phyloP scores from a whole-genome alignment of 2,888 invertebrate genomes.

The Copidosoma aretas region DNA sequence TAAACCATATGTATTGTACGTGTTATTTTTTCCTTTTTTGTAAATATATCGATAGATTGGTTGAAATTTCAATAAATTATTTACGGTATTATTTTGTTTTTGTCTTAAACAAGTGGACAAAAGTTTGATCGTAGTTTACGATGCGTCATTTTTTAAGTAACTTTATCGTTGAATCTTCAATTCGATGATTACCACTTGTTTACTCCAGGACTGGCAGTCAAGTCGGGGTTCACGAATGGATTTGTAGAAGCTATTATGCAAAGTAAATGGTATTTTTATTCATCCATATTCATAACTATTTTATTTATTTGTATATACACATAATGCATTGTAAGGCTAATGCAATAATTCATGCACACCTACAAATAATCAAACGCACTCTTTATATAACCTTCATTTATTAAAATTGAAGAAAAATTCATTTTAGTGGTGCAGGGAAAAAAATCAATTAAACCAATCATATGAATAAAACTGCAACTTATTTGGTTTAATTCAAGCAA shows the following conservation, averaged over 20 bases:
- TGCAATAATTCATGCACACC: not conserved
- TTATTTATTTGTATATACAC: not conserved
- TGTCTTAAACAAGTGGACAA: slow-evolving; percentile 32
- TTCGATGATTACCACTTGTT: slow-evolving; percentile 57
- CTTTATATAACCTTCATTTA: not conserved
- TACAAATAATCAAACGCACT: not conserved
- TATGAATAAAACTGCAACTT: too few relatives aligned
- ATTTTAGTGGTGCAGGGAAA: too few relatives aligned
- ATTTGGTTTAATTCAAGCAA: too few relatives aligned
- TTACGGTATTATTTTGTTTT: slow-evolving; percentile 1
- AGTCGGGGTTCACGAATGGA: slow-evolving; percentile 57
- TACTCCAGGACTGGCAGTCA: slow-evolving; percentile 46
- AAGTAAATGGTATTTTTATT: slow-evolving; percentile 16
- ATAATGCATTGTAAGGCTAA: not conserved
- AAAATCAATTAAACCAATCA: too few relatives aligned
- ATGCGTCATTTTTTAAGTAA: slow-evolving; percentile 15
- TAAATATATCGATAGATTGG: not conserved
- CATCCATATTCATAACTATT: not conserved
- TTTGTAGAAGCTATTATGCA: slow-evolving; percentile 52
- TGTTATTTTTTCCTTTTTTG: not conserved
- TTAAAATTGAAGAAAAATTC: too few relatives aligned
- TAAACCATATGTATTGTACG: slow-evolving; percentile 5
- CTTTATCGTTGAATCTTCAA: slow-evolving; percentile 34
- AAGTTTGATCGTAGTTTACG: slow-evolving; percentile 24
- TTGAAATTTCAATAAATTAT: not conserved